These are phyloP conservation scores for Mystacides longicornis DNA, from an alignment of 2,888 invertebrate genomes.

Conservation along the genomic window DNA sequence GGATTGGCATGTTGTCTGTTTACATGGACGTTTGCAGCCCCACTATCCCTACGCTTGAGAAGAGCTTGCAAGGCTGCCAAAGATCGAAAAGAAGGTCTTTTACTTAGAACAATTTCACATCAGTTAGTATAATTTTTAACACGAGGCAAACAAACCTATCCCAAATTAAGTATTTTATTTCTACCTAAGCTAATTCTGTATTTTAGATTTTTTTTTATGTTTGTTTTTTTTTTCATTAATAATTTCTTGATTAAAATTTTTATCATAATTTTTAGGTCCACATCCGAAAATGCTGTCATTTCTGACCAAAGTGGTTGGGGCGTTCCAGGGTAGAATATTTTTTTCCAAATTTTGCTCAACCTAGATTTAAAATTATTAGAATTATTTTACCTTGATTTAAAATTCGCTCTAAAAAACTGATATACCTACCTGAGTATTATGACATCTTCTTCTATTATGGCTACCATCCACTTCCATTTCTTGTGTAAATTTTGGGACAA, in stretches of 20 bases:
- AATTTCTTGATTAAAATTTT: background rate
- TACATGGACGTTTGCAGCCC: conserved; percentile 54
- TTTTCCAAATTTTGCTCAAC: too few relatives aligned
- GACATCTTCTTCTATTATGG: too few relatives aligned
- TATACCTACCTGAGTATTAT: too few relatives aligned
- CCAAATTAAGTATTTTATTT: too few relatives aligned
- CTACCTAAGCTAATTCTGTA: too few relatives aligned
- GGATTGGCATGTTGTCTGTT: conserved; percentile 50
- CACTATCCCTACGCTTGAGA: conserved; percentile 53
- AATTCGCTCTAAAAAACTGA: too few relatives aligned
- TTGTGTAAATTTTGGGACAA: too few relatives aligned
- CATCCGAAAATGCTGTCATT: conserved; percentile 23
- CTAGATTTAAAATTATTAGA: too few relatives aligned
- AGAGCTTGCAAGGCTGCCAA: conserved; percentile 37
- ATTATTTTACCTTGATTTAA: too few relatives aligned
- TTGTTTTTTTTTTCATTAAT: background rate
- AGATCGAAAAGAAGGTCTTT: conserved; percentile 11
- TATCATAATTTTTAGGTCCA: conserved; percentile 10
- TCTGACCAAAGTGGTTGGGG: conserved; percentile 28
- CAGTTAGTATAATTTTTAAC: too few relatives aligned
- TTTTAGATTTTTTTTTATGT: background rate
- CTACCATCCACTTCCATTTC: too few relatives aligned
- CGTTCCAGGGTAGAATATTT: conserved; percentile 30
- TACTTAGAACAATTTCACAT: conserved; percentile 22
- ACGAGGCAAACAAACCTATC: too few relatives aligned